Evolutionary conservation across 2,888 invertebrate species (phyloP).

Genomic region (Thecocarcelia acutangulata): DNA sequence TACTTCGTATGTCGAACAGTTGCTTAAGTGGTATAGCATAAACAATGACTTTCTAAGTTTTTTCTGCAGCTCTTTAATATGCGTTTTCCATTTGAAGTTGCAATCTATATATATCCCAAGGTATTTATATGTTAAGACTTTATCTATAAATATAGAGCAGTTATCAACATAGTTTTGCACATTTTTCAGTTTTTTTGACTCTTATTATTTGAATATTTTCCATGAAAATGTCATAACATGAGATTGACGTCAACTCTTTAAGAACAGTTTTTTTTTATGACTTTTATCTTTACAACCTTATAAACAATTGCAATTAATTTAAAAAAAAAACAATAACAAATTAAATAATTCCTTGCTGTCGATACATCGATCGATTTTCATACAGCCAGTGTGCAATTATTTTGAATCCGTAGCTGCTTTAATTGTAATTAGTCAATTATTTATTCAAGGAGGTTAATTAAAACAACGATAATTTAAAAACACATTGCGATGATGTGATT

Average conservation of each 20-base stretch:
- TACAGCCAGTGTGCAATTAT: constrained; percentile 19
- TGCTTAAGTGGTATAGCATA: too few relatives aligned
- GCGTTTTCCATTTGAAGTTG: too few relatives aligned
- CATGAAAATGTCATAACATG: neutral
- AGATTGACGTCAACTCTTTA: constrained; percentile 16
- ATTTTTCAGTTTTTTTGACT: neutral
- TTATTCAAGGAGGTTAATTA: constrained; percentile 61
- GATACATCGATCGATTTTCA: neutral
- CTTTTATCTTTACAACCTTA: constrained; percentile 19
- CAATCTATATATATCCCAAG: too few relatives aligned
- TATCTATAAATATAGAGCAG: too few relatives aligned
- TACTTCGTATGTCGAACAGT: too few relatives aligned
- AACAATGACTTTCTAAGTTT: too few relatives aligned
- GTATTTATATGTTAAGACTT: too few relatives aligned
- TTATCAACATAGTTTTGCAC: too few relatives aligned
- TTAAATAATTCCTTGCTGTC: constrained; percentile 28
- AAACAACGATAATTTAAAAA: constrained; percentile 45
- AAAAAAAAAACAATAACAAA: constrained; percentile 11
- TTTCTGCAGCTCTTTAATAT: too few relatives aligned
- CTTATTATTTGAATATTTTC: neutral
- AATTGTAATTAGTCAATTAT: constrained; percentile 46
- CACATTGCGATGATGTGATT: constrained; percentile 29
- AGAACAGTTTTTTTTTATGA: too few relatives aligned
- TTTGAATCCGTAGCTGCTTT: neutral
- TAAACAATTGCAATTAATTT: constrained; percentile 15